Conservation (phyloP, 23 tunicate species). For the Halocynthia roretzi region DNA sequence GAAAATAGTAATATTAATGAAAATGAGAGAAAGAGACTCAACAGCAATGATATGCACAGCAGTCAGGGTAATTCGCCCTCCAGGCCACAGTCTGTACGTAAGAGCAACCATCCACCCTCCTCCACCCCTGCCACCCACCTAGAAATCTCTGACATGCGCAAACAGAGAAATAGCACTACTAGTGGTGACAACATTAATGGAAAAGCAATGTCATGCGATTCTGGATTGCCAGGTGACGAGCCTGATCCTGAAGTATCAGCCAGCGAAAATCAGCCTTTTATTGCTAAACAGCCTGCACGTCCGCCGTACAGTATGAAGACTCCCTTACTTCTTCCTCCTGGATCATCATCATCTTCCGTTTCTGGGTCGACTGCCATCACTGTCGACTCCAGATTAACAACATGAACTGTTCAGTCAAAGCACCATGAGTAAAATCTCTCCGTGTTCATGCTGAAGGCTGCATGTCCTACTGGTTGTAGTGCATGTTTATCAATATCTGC, state of each 20-base stretch:
- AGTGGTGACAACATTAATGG: slow-evolving; percentile 9
- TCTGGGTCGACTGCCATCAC: slow-evolving; percentile 15
- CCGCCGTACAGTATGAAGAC: not conserved
- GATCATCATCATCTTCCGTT: slow-evolving; percentile 20
- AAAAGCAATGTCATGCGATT: slow-evolving; percentile 77
- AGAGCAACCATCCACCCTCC: too few species aligned
- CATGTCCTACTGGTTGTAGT: too few species aligned
- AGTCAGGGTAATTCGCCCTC: not conserved
- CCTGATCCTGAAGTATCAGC: not conserved
- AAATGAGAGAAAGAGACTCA: not conserved
- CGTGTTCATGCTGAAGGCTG: too few species aligned
- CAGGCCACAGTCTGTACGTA: not conserved
- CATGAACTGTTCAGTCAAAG: too few species aligned
- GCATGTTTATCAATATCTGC: too few species aligned
- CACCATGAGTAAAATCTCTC: too few species aligned
- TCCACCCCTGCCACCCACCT: not conserved
- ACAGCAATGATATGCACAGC: slow-evolving; percentile 5
- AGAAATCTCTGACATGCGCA: not conserved
- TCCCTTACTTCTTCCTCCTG: not conserved
- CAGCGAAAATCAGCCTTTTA: slow-evolving; percentile 19
- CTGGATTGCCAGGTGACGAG: slow-evolving; percentile 71
- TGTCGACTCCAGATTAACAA: slow-evolving; percentile 7
- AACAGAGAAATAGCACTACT: slow-evolving; percentile 27
- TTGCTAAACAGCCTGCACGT: not conserved
- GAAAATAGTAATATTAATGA: not conserved